phyloP scores from a whole-genome alignment of 2,113 vertebrate genomes.

The Ahaetulla prasina region DNA sequence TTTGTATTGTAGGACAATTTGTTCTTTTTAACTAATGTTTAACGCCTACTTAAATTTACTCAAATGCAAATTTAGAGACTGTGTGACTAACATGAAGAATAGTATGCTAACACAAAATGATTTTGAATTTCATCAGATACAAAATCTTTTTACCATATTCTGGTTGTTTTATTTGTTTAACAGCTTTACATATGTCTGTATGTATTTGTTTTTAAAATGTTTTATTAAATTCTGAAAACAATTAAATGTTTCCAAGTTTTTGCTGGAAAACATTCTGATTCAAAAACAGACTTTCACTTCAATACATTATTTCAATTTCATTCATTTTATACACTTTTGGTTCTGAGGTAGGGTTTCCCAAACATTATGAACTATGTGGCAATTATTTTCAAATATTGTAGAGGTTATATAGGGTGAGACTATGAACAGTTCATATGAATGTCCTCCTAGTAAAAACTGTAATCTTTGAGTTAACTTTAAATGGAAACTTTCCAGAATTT shows the following conservation, averaged over 20 bases:
- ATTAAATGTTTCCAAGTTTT: not conserved
- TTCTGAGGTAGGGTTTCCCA: not conserved
- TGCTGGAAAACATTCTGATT: not conserved
- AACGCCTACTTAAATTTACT: slow-evolving; percentile 53
- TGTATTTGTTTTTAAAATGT: slow-evolving; percentile 7
- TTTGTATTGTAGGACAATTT: slow-evolving; percentile 54
- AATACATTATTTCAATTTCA: not conserved
- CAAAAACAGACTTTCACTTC: not conserved
- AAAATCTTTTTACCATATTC: not conserved
- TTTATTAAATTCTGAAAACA: not conserved
- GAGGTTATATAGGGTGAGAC: not conserved
- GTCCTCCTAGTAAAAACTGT: not conserved
- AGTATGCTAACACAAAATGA: slow-evolving; percentile 41
- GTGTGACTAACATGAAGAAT: slow-evolving; percentile 41
- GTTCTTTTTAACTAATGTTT: slow-evolving; percentile 41
- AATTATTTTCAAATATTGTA: not conserved
- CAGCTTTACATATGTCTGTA: slow-evolving; percentile 11
- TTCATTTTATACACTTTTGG: not conserved
- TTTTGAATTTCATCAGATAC: slow-evolving; percentile 38
- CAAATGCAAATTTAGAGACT: slow-evolving; percentile 25
- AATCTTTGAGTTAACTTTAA: not conserved
- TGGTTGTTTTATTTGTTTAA: slow-evolving; percentile 9
- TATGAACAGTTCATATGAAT: not conserved
- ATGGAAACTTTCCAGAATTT: not conserved
- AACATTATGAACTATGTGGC: not conserved